Evolutionary conservation across 2,797 vertebrate species (phyloP).

Genomic region (Xiphorhynchus erythropygius): DNA sequence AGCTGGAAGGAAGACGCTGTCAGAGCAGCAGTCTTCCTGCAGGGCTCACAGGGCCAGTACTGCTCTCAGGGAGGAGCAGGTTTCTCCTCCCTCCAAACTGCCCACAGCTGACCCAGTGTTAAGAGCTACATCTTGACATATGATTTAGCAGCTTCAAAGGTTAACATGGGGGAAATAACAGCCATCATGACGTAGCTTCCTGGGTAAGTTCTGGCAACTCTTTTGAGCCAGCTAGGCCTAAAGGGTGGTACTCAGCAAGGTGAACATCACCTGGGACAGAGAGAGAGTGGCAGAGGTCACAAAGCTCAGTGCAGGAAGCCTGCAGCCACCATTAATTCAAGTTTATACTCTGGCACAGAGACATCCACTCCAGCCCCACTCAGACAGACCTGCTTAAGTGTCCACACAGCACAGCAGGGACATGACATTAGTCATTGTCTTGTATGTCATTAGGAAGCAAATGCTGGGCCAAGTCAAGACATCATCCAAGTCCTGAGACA

Average conservation of each 20-base stretch:
- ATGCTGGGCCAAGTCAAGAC: neutral
- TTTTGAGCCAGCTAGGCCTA: neutral
- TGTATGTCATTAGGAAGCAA: neutral
- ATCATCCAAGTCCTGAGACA: neutral
- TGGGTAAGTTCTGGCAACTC: neutral
- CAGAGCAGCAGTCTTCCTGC: neutral
- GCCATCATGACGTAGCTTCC: neutral
- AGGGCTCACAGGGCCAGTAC: accelerated
- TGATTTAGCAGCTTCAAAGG: neutral
- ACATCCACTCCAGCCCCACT: neutral
- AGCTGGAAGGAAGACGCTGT: neutral
- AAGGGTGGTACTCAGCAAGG: neutral
- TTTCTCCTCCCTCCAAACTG: neutral
- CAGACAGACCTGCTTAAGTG: neutral
- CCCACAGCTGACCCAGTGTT: accelerated
- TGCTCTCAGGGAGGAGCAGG: neutral
- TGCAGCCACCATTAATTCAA: neutral
- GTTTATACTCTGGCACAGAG: neutral
- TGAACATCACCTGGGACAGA: neutral
- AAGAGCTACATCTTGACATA: neutral
- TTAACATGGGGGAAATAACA: neutral
- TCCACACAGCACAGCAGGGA: neutral
- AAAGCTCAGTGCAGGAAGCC: neutral
- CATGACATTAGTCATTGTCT: neutral
- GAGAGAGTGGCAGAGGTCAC: neutral